Evolutionary conservation across 2,113 vertebrate species (phyloP).

Genomic region (Sitta europaea): DNA sequence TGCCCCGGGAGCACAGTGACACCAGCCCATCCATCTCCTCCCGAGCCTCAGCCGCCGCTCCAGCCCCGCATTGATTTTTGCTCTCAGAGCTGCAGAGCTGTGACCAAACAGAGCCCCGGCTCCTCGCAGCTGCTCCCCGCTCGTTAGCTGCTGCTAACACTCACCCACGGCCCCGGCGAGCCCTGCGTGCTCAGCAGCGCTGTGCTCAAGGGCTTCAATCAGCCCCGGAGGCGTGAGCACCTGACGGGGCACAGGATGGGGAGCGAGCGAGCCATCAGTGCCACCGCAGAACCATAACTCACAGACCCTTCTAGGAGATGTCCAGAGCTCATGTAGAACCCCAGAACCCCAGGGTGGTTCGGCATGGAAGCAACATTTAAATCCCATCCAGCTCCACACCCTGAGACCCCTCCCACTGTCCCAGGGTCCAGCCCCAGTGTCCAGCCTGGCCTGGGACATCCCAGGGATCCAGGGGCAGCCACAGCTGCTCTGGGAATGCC

Average conservation of each 20-base stretch:
- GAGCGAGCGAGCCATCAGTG: neutral
- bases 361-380: neutral
- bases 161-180: neutral
- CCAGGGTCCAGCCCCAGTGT: neutral
- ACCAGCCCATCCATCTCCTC: neutral
- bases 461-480: neutral
- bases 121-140: neutral
- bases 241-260: neutral
- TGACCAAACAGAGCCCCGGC: neutral
- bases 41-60: neutral
- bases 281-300: accelerated
- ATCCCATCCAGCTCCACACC: accelerated
- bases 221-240: neutral
- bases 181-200: neutral
- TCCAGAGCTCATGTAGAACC: accelerated
- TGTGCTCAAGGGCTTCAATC: accelerated
- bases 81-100: neutral
- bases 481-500: neutral
- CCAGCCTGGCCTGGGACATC: neutral
- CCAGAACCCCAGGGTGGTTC: too few relatives aligned
- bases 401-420: neutral
- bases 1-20: neutral
- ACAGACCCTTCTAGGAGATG: accelerated
- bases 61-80: neutral
- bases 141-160: neutral